These are phyloP conservation scores for Trichonephila inaurata DNA, from an alignment of 1,140 invertebrate genomes.

Conservation along the genomic window DNA sequence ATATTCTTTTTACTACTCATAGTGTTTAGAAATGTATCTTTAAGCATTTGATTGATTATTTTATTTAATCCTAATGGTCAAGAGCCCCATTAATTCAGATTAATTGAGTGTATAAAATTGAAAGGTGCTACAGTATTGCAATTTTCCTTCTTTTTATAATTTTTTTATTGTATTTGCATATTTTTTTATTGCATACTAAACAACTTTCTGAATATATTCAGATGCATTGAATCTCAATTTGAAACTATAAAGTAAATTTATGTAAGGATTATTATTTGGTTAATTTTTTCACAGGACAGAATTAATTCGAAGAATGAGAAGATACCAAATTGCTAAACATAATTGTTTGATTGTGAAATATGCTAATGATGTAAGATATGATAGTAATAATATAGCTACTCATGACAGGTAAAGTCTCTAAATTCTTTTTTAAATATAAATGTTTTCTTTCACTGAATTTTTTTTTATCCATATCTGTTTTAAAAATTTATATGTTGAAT, in stretches of 20 bases:
- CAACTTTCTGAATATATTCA: no score
- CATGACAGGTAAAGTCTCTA: slow-evolving; percentile 82
- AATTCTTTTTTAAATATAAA: background rate
- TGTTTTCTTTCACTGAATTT: background rate
- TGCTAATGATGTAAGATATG: slow-evolving; percentile 84
- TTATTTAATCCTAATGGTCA: no score
- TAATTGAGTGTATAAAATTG: no score
- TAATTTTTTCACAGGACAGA: slow-evolving; percentile 82
- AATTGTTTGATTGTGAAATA: slow-evolving; percentile 85
- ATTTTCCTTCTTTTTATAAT: no score
- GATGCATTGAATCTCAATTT: no score
- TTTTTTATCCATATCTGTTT: slow-evolving; percentile 6
- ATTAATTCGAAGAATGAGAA: slow-evolving; percentile 84
- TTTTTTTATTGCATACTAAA: background rate
- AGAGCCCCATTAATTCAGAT: no score
- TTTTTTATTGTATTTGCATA: background rate
- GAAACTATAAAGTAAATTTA: no score
- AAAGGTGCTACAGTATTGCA: no score
- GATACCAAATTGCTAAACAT: slow-evolving; percentile 85
- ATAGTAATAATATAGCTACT: slow-evolving; percentile 82
- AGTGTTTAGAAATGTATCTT: no score
- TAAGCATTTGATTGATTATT: no score
- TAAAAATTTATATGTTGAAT: background rate
- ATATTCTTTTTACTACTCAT: no score
- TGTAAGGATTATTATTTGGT: background rate